These are phyloP conservation scores for Meles meles DNA, from an alignment of 2,113 vertebrate species.

Conservation along the genomic window DNA sequence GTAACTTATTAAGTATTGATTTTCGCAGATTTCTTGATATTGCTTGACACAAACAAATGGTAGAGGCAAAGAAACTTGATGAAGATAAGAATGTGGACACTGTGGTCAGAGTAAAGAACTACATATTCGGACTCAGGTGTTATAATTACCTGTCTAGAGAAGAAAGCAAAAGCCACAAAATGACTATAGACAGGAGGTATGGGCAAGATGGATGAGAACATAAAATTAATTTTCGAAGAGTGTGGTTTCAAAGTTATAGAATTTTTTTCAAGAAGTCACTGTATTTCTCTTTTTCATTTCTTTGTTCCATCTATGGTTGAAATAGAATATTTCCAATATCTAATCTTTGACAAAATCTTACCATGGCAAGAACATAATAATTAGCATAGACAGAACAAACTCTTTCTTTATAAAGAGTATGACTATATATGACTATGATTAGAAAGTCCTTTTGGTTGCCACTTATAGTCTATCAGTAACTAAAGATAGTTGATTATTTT, in stretches of 20 bases:
- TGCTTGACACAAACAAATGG: conserved; percentile 75
- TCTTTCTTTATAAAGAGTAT: not conserved
- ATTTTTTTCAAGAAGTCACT: not conserved
- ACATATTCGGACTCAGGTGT: not conserved
- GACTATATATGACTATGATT: not conserved
- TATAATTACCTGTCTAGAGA: not conserved
- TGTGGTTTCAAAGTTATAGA: not conserved
- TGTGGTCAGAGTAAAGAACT: not conserved
- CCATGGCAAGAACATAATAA: not conserved
- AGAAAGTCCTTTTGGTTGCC: not conserved
- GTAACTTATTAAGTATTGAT: conserved; percentile 81
- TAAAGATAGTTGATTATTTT: not conserved
- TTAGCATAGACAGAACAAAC: not conserved
- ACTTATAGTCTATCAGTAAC: not conserved
- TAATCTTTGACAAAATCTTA: not conserved
- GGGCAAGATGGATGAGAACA: not conserved
- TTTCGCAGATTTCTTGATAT: conserved; percentile 77
- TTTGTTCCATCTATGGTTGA: not conserved
- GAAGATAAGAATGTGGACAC: not conserved
- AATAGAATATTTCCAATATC: not conserved
- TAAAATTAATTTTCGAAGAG: not conserved
- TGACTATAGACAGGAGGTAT: not conserved
- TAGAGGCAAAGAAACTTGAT: conserved; percentile 61
- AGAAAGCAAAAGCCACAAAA: not conserved
- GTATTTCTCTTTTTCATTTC: not conserved